Conservation (phyloP, 2,113 vertebrate genomes). For the Cervus canadensis region DNA sequence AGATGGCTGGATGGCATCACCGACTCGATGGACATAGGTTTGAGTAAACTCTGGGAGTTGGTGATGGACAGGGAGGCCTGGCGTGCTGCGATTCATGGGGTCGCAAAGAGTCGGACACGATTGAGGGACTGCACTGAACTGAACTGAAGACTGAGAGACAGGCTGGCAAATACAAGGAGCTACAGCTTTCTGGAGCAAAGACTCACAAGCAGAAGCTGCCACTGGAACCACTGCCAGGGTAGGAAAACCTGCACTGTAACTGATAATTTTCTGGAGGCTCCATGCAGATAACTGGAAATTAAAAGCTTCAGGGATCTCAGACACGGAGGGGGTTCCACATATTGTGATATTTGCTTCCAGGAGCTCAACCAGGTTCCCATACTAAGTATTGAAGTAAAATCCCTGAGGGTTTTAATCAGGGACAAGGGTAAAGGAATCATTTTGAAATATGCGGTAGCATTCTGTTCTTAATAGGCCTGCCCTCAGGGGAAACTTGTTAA, state of each 20-base stretch:
- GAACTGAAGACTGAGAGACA: background rate
- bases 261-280: background rate
- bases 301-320: background rate
- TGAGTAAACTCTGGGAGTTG: no score
- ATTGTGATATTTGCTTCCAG: background rate
- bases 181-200: background rate
- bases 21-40: no score
- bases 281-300: background rate
- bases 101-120: no score
- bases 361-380: background rate
- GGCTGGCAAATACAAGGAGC: background rate
- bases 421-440: background rate
- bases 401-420: background rate
- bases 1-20: no score
- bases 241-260: background rate
- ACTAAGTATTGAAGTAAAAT: background rate
- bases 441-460: background rate
- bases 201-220: background rate
- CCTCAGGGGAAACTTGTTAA: background rate
- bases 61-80: no score
- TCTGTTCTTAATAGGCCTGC: background rate
- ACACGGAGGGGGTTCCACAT: background rate
- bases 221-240: background rate
- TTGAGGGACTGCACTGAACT: no score
- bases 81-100: no score